Percentiles rank a stretch among this genome's conserved stretches.
These are phyloP conservation scores for Zophobas atratus DNA, from an alignment of 1,140 invertebrate species.

Conservation along the genomic window DNA sequence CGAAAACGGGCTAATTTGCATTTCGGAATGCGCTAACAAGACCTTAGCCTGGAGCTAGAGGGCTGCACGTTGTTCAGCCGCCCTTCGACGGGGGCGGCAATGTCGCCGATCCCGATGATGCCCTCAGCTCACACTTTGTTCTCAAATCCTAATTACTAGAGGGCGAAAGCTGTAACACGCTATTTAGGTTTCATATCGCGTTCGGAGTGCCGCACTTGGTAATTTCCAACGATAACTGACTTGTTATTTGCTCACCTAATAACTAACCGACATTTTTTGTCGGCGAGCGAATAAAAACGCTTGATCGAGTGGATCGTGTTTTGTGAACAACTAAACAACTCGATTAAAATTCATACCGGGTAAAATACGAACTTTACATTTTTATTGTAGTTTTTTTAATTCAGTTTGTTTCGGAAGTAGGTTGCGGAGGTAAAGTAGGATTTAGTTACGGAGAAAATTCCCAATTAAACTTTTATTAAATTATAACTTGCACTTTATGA, in stretches of 20 bases:
- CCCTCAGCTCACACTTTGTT: slow-evolving; percentile 52
- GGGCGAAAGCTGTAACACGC: slow-evolving; percentile 56
- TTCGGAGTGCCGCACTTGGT: slow-evolving; percentile 46
- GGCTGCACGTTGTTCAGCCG: slow-evolving; percentile 44
- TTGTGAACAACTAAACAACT: no score
- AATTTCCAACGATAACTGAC: slow-evolving; percentile 41
- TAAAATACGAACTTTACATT: neutral
- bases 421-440: slow-evolving; percentile 45
- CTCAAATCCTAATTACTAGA: slow-evolving; percentile 55
- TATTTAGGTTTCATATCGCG: slow-evolving; percentile 56
- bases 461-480: slow-evolving; percentile 67
- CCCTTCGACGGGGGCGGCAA: slow-evolving; percentile 43
- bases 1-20: slow-evolving; percentile 61
- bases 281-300: no score
- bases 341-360: no score
- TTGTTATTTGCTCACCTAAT: slow-evolving; percentile 39
- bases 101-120: slow-evolving; percentile 28
- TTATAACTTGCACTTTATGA: slow-evolving; percentile 62
- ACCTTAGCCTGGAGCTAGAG: slow-evolving; percentile 57
- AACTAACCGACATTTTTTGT: slow-evolving; percentile 17
- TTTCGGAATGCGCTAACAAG: slow-evolving; percentile 61
- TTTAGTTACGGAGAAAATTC: slow-evolving; percentile 61
- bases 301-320: no score
- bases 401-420: slow-evolving; percentile 22
- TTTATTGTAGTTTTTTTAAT: slow-evolving; percentile 13